These are phyloP conservation scores for Elymnias hypermnestra DNA, from an alignment of 1,140 invertebrate genomes.

Conservation along the genomic window DNA sequence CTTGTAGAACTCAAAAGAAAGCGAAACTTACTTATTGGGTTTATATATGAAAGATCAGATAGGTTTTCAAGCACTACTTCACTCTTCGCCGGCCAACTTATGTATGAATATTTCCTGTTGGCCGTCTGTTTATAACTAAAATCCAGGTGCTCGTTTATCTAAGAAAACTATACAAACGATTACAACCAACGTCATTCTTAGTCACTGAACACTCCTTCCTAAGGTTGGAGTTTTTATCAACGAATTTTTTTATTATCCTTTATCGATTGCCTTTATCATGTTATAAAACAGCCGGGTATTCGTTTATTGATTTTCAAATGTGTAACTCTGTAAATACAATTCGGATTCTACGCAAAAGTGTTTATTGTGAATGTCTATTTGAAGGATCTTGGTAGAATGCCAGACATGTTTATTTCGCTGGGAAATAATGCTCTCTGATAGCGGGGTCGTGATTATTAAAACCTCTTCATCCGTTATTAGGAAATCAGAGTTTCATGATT, in stretches of 20 bases:
- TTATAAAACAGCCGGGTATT: not conserved
- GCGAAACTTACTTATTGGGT: not conserved
- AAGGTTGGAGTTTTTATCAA: constrained; percentile 1
- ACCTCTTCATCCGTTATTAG: too few relatives aligned
- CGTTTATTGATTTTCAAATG: not conserved
- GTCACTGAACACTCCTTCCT: constrained; percentile 19
- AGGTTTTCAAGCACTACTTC: constrained; percentile 4
- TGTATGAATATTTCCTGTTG: constrained; percentile 4
- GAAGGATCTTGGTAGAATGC: too few relatives aligned
- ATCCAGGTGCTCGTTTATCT: constrained; percentile 14
- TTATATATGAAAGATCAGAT: not conserved
- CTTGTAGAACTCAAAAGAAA: not conserved
- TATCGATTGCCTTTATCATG: not conserved
- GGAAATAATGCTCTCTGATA: too few relatives aligned
- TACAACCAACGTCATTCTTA: constrained; percentile 15
- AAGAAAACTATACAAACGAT: constrained; percentile 8
- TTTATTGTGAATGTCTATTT: too few relatives aligned
- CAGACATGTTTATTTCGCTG: too few relatives aligned
- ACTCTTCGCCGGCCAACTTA: constrained; percentile 2
- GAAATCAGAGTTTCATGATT: too few relatives aligned
- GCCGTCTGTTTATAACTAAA: constrained; percentile 18
- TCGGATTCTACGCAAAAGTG: too few relatives aligned
- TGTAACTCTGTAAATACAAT: too few relatives aligned
- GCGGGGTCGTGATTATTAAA: too few relatives aligned
- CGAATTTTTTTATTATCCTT: not conserved